These are phyloP conservation scores for Eupsittula cactorum DNA, from an alignment of 2,113 vertebrate genomes.

Conservation along the genomic window DNA sequence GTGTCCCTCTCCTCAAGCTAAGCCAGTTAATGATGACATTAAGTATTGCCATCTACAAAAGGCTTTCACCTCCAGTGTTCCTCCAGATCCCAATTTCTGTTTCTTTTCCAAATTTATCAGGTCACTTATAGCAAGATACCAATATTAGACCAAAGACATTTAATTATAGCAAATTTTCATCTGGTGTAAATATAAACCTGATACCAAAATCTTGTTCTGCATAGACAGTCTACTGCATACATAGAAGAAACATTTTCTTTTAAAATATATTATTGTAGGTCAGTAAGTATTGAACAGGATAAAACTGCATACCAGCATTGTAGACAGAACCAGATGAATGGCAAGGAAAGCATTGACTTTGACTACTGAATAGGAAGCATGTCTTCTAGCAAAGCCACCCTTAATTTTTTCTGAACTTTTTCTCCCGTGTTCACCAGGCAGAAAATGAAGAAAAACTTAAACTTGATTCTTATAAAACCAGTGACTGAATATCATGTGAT, in stretches of 20 bases:
- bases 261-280: background rate
- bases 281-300: background rate
- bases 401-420: background rate
- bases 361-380: background rate
- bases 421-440: background rate
- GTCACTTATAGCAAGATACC: background rate
- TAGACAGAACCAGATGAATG: background rate
- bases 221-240: background rate
- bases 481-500: background rate
- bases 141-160: background rate
- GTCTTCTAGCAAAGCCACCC: background rate
- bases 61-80: background rate
- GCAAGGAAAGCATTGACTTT: background rate
- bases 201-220: background rate
- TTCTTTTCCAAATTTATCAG: background rate
- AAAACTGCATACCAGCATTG: rapidly evolving
- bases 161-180: background rate
- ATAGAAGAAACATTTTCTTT: background rate
- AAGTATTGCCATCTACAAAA: background rate
- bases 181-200: background rate
- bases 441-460: background rate
- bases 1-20: background rate
- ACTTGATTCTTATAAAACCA: background rate
- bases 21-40: background rate
- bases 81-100: background rate